phyloP scores from a whole-genome alignment of 2,888 invertebrate genomes.

The Drosophila koepferae region DNA sequence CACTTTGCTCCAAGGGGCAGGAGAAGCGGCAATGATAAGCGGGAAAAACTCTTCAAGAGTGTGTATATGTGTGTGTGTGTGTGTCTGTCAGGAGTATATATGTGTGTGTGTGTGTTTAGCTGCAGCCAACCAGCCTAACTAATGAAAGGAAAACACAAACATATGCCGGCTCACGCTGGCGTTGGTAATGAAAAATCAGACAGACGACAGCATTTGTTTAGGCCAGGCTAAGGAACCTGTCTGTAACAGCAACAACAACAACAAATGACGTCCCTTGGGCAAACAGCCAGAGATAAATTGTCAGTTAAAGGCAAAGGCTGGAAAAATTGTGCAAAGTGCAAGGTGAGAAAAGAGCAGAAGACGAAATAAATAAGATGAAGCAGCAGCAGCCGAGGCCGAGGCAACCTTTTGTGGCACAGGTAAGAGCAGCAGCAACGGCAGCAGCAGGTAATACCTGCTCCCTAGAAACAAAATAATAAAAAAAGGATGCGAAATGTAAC shows the following conservation, averaged over 20 bases:
- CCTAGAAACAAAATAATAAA: neutral
- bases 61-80: slow-evolving; percentile 2
- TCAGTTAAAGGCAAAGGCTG: slow-evolving; percentile 65
- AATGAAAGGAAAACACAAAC: slow-evolving; percentile 73
- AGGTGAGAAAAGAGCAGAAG: slow-evolving; percentile 48
- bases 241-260: slow-evolving; percentile 46
- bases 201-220: slow-evolving; percentile 66
- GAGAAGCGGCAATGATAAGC: slow-evolving; percentile 43
- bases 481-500: slow-evolving; percentile 64
- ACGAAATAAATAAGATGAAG: slow-evolving; percentile 14
- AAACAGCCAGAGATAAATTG: slow-evolving; percentile 74
- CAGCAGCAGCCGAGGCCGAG: slow-evolving; percentile 12
- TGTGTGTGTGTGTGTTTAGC: slow-evolving; percentile 14
- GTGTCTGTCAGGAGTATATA: neutral
- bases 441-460: slow-evolving; percentile 27
- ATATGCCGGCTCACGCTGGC: slow-evolving; percentile 20
- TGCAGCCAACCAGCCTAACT: slow-evolving; percentile 41
- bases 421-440: slow-evolving; percentile 32
- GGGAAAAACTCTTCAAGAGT: slow-evolving; percentile 18
- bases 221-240: slow-evolving; percentile 64
- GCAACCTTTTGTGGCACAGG: slow-evolving; percentile 30
- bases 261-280: slow-evolving; percentile 49
- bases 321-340: slow-evolving; percentile 75
- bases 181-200: slow-evolving; percentile 72
- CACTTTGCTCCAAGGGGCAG: slow-evolving; percentile 63